Base-by-base conservation (phyloP, 2,888 invertebrate species). In the Drosophila sordidula region DNA sequence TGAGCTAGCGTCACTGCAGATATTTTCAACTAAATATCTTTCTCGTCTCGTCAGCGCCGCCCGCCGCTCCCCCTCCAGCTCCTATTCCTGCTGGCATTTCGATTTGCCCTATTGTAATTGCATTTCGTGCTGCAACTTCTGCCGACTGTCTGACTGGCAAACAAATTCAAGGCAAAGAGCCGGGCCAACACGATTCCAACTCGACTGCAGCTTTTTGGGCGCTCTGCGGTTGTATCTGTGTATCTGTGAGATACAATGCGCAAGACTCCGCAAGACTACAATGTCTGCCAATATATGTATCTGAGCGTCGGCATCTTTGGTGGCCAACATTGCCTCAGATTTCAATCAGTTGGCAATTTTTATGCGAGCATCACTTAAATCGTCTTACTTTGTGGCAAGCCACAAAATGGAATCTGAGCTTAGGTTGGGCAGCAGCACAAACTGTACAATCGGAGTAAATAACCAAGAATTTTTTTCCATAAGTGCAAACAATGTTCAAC, bases 111-210 rank as follows among this genome's bases (percentile, higher is more conserved):
- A 80, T 77, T 79, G 80, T 90, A 88, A 88, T 88, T 90, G 83
- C 90, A 90, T 85, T 90, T 90, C 85, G 89, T 87, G 86, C 82
- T 72, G 75, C 66, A 84, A 71, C 68, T 68, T 72, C 78, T 73
- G 76, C 5, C 22, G 41, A 22, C 32, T 46, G 42, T 22, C 26
- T 63, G 65, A 62, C 66, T 18, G 18, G 1, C 18, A 18, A 18
- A 18, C 18, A 18, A 59, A 81, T 65, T 58, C 79, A 55, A 66
- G 56, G 57, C 68, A 52, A 36, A 29, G 46, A 46, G 44, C 41
- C 57, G 38, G 45, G 26, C 66, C 59, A 69, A 81, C 78, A 80
- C 85, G 85, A 85, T 65, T 80, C 65, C 29, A 49, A 78, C 74
- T 84, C 81, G 78, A 84, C 59, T 79, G 54, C n/a, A 49, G 50